Evolutionary conservation across 1,140 invertebrate species (phyloP), one percentile per base, ranked within the genome.

Genomic region (Danaus plexippus): DNA sequence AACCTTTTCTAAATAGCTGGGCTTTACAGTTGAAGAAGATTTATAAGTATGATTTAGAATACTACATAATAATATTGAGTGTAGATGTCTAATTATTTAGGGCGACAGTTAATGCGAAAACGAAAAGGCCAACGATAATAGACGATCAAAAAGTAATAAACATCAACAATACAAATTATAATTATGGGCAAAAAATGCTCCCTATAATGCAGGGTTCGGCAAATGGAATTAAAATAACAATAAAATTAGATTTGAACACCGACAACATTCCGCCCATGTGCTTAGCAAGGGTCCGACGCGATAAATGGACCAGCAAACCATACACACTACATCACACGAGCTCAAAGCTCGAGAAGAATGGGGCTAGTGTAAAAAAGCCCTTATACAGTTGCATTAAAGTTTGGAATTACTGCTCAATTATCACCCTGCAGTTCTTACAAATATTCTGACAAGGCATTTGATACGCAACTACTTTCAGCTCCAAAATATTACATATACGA

Each of bases 161-260:
- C 58, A 66, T 71, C 67, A 73, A 66, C 61, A 66, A 64, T 48
- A 72, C 64, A 63, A 73, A 73, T 69, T 70, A 77, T 75, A 71
- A 80, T 79, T 66, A 77, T 79, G 72, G 73, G 61, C 68, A 71
- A 73, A 78, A 79, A 76, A 69, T 69, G 47, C 66, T 59, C 66
- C 65, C 67, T 55, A 43, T 52, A 65, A 57, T 52, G 52, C 61
- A 58, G 69, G 73, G 72, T 69, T 64, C 60, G 56, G 47, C 64
- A 74, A 79, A 77, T 77, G 68, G 75, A 76, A 73, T 70, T 76
- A 66, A 76, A 79, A 83, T 80, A 80, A 79, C 77, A 77, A 83
- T 80, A 75, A 80, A 80, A 83, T 83, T 83, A 83, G 68, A 74
- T 60, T 61, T 56, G 58, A 69, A 73, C 69, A 77, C 69, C 70